These are phyloP conservation scores for Drosophila meridionalis DNA, from an alignment of 2,888 invertebrate genomes.

Conservation along the genomic window DNA sequence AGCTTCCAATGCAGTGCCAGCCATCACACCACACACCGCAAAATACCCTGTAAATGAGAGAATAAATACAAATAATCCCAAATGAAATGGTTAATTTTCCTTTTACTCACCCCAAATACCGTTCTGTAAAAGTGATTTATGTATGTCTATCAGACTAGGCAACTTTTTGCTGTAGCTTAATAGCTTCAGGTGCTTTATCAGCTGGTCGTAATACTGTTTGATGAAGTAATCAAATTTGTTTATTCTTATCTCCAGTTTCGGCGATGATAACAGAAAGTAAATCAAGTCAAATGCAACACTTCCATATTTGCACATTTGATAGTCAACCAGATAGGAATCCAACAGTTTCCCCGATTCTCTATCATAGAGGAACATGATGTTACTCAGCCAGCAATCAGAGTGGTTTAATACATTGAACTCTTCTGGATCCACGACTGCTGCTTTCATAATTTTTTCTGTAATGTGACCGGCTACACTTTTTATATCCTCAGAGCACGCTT, in stretches of 20 bases:
- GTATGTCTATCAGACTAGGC: slow-evolving; percentile 77
- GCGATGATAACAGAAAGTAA: slow-evolving; percentile 77
- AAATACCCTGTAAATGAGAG: slow-evolving; percentile 32
- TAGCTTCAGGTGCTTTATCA: slow-evolving; percentile 68
- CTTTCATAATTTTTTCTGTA: slow-evolving; percentile 11
- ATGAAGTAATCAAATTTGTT: slow-evolving; percentile 78
- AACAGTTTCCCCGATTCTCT: slow-evolving; percentile 51
- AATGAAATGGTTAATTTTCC: neutral
- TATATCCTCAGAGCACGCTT: slow-evolving; percentile 61
- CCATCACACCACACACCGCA: slow-evolving; percentile 37
- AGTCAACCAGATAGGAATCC: slow-evolving; percentile 71
- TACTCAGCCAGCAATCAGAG: slow-evolving; percentile 81
- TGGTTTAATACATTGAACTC: slow-evolving; percentile 81
- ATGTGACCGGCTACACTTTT: slow-evolving; percentile 34
- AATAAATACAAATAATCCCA: too few relatives aligned
- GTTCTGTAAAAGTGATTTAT: slow-evolving; percentile 67
- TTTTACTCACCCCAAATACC: slow-evolving; percentile 63
- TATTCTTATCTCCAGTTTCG: slow-evolving; percentile 68
- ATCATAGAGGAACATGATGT: slow-evolving; percentile 79
- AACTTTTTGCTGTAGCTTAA: slow-evolving; percentile 70
- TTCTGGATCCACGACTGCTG: slow-evolving; percentile 22
- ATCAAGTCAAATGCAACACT: slow-evolving; percentile 70
- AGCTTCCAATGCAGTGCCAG: slow-evolving; percentile 36
- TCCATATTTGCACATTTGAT: slow-evolving; percentile 71
- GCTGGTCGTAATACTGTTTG: slow-evolving; percentile 73